Evolutionary conservation across 2,888 invertebrate species (phyloP).

Genomic region (Baronia brevicornis): DNA sequence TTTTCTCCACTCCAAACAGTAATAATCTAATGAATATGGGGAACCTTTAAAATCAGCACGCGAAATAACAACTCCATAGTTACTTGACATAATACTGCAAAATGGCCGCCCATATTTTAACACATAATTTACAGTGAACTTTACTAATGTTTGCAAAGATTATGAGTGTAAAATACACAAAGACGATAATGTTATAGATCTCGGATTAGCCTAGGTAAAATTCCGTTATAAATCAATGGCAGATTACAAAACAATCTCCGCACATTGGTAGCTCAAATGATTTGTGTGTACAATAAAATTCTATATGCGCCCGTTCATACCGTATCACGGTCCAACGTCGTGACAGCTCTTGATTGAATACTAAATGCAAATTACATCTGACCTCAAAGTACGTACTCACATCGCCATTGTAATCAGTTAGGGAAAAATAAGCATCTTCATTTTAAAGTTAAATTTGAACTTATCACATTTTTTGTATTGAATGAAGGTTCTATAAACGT

Average conservation of each 20-base stretch:
- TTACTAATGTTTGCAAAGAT: constrained; percentile 39
- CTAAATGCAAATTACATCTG: constrained; percentile 13
- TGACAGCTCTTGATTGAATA: constrained; percentile 11
- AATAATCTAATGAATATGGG: too few species aligned
- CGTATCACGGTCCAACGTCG: constrained; percentile 17
- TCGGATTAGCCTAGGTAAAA: constrained; percentile 40
- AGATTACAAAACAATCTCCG: constrained; percentile 17
- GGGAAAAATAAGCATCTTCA: too few species aligned
- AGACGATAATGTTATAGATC: constrained; percentile 35
- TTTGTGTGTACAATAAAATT: constrained; percentile 16
- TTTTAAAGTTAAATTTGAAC: too few species aligned
- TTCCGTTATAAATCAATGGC: constrained; percentile 43
- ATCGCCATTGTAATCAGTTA: constrained; percentile 4
- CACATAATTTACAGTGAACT: constrained; percentile 40
- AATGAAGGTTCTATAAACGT: too few species aligned
- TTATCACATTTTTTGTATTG: too few species aligned
- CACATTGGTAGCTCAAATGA: constrained; percentile 1
- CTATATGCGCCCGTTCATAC: constrained; percentile 5
- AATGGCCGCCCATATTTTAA: constrained; percentile 29
- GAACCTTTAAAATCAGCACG: constrained; percentile 4
- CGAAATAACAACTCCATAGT: constrained; percentile 6
- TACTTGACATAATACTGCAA: constrained; percentile 28
- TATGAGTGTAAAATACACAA: constrained; percentile 36
- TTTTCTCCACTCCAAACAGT: too few species aligned
- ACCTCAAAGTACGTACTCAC: constrained; percentile 7